Evolutionary conservation across 2,113 vertebrate genomes (phyloP).

Genomic region (Epinephelus fuscoguttatus): DNA sequence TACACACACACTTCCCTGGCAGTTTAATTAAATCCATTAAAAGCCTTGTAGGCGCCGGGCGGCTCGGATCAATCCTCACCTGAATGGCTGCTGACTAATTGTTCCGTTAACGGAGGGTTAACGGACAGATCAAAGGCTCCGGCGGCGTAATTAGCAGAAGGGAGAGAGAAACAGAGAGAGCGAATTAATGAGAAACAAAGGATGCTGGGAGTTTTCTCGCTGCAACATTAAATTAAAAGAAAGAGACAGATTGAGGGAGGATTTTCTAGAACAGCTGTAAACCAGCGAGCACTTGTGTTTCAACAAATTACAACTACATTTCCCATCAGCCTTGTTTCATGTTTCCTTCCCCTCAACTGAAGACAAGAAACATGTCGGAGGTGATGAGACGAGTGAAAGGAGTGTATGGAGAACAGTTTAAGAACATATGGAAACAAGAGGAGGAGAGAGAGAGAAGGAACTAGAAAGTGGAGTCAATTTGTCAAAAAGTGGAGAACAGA

Average conservation of each 20-base stretch:
- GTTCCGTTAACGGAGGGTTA: slow-evolving; percentile 78
- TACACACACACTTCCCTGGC: slow-evolving; percentile 28
- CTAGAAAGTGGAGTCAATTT: too few relatives aligned
- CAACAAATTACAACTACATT: neutral
- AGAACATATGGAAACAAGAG: too few relatives aligned
- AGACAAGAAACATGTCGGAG: neutral
- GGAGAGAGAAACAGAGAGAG: slow-evolving; percentile 47
- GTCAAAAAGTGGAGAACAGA: neutral
- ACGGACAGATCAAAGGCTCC: slow-evolving; percentile 82
- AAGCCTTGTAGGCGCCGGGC: slow-evolving; percentile 74
- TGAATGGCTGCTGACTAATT: slow-evolving; percentile 83
- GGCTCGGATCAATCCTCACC: slow-evolving; percentile 81
- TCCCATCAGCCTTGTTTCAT: slow-evolving; percentile 26
- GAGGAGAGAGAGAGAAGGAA: neutral
- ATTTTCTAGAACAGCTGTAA: neutral
- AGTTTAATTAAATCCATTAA: slow-evolving; percentile 85
- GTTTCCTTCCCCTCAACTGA: neutral
- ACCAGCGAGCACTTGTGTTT: neutral
- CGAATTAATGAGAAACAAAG: slow-evolving; percentile 71
- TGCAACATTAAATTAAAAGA: slow-evolving; percentile 40
- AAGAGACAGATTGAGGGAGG: neutral
- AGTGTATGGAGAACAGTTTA: too few relatives aligned
- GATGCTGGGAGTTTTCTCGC: slow-evolving; percentile 63
- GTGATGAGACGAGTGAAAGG: too few relatives aligned
- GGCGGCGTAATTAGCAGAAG: slow-evolving; percentile 67